phyloP scores from a whole-genome alignment of 2,113 vertebrate species.

The Leptocoma aspasia region DNA sequence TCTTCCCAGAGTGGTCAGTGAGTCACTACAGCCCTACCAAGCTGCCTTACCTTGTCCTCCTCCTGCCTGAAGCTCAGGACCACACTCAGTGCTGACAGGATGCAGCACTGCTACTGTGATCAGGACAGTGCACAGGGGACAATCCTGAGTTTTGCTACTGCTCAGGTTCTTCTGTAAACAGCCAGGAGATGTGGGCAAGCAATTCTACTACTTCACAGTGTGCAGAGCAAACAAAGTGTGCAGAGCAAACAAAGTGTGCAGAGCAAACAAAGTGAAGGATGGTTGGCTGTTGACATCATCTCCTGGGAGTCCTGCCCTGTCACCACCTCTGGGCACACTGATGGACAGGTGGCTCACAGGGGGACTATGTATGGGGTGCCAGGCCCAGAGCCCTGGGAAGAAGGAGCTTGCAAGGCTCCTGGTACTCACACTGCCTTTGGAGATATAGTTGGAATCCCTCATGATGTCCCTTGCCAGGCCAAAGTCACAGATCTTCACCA shows the following conservation, averaged over 20 bases:
- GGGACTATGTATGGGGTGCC: accelerated
- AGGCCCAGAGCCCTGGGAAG: background rate
- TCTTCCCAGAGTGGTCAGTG: background rate
- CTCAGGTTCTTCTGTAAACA: background rate
- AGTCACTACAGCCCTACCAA: background rate
- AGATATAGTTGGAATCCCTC: slow-evolving; percentile 98
- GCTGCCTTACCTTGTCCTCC: background rate
- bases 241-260: too few species aligned
- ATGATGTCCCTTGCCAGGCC: slow-evolving; percentile 96
- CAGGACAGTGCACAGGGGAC: background rate
- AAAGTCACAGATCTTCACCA: slow-evolving; percentile 99
- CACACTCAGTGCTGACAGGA: background rate
- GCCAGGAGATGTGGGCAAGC: background rate
- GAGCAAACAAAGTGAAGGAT: background rate
- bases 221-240: background rate
- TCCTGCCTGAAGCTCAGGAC: background rate
- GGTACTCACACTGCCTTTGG: slow-evolving; percentile 93
- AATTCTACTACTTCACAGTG: background rate
- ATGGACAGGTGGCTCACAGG: background rate
- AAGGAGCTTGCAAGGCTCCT: background rate
- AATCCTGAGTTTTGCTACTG: background rate
- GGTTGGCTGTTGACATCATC: background rate
- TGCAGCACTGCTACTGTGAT: background rate
- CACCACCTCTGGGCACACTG: background rate
- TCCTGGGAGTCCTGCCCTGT: background rate